Evolutionary conservation across 1,140 invertebrate genomes (phyloP), one percentile per base, ranked within the genome.

Genomic region (Zaprionus davidi): DNA sequence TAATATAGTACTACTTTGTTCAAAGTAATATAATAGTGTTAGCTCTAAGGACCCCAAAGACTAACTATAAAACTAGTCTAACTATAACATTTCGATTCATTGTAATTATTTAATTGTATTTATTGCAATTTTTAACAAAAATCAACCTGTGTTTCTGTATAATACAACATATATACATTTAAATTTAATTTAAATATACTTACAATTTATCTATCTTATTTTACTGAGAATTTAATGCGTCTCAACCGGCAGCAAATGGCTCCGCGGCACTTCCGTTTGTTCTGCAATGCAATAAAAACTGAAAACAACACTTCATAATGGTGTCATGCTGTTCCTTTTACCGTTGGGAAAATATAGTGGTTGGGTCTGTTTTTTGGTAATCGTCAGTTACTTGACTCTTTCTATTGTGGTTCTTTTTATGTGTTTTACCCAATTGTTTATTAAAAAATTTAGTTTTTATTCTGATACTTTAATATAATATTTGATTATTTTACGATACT

Each of bases 241-340:
- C 49, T 22, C 63, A 58, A 17, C 41, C 28, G 31, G 46, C 44
- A 20, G 44, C 41, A 69, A 60, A 22, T 20, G 22, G 20, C 12
- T 26, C 38, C 36, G 68, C 53, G 15, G 5, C 17, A 22, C 12
- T 34, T 67, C 17, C 69, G 49, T 17, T 31, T 60, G 36, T 31
- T 26, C 58, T 71, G 31, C 51, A 31, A 55, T 34, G 74, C 68
- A 75, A 80, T 75, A 81, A 81, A 81, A 72, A 64, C 78, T 65
- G 73, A 83, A 83, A 81, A 72, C 81, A 76, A 77, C 74, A 73
- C 66, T 84, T 84, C 80, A 74, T 80, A 84, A 84, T 84, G 78
- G 81, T 78, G 78, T 79, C 82, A 78, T 85, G 82, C 79, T 85
- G 82, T 62, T 20, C 46, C 11, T 59, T 73, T 36, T 57, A 41